phyloP scores from a whole-genome alignment of 2,797 vertebrate genomes.

The Adelosebastes latens region DNA sequence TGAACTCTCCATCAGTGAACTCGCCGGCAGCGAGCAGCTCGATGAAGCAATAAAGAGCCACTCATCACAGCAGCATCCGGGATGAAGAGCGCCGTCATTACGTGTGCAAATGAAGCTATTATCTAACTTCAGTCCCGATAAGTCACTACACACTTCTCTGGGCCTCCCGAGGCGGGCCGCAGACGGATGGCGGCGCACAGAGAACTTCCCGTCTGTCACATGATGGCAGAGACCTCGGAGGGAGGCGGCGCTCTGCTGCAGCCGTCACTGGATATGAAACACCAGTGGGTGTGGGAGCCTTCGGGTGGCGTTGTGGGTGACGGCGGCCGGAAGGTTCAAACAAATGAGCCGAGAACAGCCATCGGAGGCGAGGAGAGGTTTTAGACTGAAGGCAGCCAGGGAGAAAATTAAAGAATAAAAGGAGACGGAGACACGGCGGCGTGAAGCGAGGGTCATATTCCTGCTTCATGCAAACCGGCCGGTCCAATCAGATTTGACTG shows the following conservation, averaged over 20 bases:
- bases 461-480: too few relatives aligned
- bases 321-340: not conserved
- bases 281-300: not conserved
- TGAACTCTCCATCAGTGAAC: not conserved
- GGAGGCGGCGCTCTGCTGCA: not conserved
- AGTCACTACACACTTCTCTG: not conserved
- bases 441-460: not conserved
- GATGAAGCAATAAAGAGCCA: slow-evolving; percentile 1
- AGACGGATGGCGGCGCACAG: not conserved
- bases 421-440: not conserved
- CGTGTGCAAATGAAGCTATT: not conserved
- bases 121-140: not conserved
- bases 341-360: not conserved
- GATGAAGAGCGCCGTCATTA: not conserved
- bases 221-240: not conserved
- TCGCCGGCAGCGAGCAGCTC: not conserved
- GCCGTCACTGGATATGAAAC: not conserved
- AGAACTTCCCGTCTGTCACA: not conserved
- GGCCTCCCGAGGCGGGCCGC: not conserved
- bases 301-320: not conserved
- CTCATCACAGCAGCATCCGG: not conserved
- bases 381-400: not conserved
- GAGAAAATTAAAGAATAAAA: not conserved
- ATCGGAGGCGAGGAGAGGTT: not conserved
- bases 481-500: too few relatives aligned